Evolutionary conservation across 2,113 vertebrate species (phyloP).

Genomic region (Pteropus alecto): DNA sequence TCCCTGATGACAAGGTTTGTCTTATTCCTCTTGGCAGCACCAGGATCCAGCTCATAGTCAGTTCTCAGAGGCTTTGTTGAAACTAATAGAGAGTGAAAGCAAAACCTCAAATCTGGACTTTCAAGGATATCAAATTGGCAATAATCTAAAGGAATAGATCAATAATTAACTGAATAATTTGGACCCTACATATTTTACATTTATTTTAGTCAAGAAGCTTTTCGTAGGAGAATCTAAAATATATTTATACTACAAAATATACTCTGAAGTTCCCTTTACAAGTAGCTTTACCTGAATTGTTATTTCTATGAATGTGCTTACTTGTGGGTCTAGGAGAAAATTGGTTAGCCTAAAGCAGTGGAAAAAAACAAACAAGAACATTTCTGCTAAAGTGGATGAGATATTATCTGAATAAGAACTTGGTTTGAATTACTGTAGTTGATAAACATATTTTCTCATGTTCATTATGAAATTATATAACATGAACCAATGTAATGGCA

Average conservation of each 20-base stretch:
- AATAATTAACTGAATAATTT: not conserved
- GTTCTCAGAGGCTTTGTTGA: not conserved
- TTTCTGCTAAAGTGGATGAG: not conserved
- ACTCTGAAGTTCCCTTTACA: not conserved
- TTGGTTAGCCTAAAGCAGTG: not conserved
- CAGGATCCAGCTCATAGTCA: not conserved
- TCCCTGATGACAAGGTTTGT: not conserved
- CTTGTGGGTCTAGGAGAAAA: not conserved
- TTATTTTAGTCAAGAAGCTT: not conserved
- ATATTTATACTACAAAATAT: not conserved
- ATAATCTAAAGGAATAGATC: not conserved
- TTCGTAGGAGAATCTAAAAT: not conserved
- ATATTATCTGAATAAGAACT: not conserved
- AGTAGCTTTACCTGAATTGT: not conserved
- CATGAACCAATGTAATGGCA: not conserved
- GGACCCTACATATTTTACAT: not conserved
- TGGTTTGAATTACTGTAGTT: not conserved
- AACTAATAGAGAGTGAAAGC: not conserved
- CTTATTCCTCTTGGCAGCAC: not conserved
- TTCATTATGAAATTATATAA: constrained; percentile 37
- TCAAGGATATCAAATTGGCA: not conserved
- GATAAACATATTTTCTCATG: constrained; percentile 43
- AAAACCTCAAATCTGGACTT: not conserved
- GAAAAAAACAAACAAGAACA: not conserved
- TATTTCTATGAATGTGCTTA: not conserved